Evolutionary conservation across 35 echinoderm and acorn worm species (phyloP).

Genomic region (Diadema setosum): DNA sequence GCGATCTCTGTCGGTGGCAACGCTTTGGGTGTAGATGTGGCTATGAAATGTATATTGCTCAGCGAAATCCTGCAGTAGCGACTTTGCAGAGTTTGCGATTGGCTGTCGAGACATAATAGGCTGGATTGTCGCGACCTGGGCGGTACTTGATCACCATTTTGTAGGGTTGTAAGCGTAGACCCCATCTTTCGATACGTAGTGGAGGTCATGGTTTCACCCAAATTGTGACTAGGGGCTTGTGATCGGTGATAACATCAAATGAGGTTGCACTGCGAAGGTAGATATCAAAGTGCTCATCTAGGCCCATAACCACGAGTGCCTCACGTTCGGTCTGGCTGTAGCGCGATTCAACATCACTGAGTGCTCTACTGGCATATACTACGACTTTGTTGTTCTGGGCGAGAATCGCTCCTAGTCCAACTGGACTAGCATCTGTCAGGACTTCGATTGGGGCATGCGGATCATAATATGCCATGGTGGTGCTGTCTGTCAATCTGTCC

Average conservation of each 20-base stretch:
- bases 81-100: not conserved
- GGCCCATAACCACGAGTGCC: slow-evolving; percentile 60
- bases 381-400: slow-evolving; percentile 22
- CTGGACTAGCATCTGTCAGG: slow-evolving; percentile 44
- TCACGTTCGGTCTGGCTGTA: slow-evolving; percentile 53
- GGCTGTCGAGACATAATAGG: slow-evolving; percentile 18
- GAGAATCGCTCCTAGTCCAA: slow-evolving; percentile 51
- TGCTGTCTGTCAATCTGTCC: not conserved
- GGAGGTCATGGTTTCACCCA: not conserved
- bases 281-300: slow-evolving; percentile 49
- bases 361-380: slow-evolving; percentile 32
- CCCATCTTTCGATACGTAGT: slow-evolving; percentile 25
- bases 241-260: slow-evolving; percentile 35
- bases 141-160: not conserved
- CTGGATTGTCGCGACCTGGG: slow-evolving; percentile 21
- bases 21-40: slow-evolving; percentile 2
- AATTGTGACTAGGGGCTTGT: slow-evolving; percentile 31
- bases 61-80: not conserved
- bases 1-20: not conserved
- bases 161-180: slow-evolving; percentile 19
- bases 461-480: slow-evolving; percentile 20
- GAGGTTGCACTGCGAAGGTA: slow-evolving; percentile 18
- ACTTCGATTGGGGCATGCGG: slow-evolving; percentile 12
- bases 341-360: slow-evolving; percentile 27
- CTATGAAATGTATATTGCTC: not conserved